Evolutionary conservation across 2,888 invertebrate species (phyloP).

Genomic region (Synergus laeviventris): DNA sequence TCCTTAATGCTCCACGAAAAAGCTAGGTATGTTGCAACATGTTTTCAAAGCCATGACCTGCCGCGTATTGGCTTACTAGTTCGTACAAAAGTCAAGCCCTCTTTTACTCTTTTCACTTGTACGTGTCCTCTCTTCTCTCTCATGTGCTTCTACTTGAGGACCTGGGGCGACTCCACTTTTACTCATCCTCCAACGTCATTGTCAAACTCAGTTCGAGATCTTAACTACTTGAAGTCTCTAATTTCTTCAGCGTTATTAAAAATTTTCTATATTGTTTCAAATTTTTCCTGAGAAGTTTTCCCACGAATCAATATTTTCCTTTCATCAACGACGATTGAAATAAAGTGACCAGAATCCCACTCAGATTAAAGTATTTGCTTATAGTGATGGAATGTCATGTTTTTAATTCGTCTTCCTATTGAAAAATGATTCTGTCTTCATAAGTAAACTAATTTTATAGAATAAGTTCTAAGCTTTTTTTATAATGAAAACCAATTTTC

Average conservation of each 20-base stretch:
- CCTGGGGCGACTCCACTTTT: slow-evolving; percentile 35
- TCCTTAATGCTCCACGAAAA: slow-evolving; percentile 46
- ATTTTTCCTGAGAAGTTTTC: background rate
- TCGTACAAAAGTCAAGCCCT: slow-evolving; percentile 45
- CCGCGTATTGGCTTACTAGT: slow-evolving; percentile 48
- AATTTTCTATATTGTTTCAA: background rate
- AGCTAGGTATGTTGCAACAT: slow-evolving; percentile 3
- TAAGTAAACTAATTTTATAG: background rate
- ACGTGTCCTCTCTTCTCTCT: slow-evolving; percentile 35
- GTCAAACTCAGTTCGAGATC: slow-evolving; percentile 6
- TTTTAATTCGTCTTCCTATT: background rate
- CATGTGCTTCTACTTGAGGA: slow-evolving; percentile 42
- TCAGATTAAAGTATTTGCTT: background rate
- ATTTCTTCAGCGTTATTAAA: slow-evolving; percentile 14
- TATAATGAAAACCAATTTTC: background rate
- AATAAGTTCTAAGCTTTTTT: background rate
- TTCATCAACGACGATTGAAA: background rate
- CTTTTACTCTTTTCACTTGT: slow-evolving; percentile 47
- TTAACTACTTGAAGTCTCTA: slow-evolving; percentile 12
- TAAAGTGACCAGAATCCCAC: background rate
- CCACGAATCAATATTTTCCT: background rate
- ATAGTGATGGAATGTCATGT: background rate
- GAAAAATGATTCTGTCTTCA: background rate
- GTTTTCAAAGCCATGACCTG: slow-evolving; percentile 43
- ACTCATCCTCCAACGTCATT: background rate